A percentile compares a stretch with the other conserved stretches of the same genome.
phyloP scores from a whole-genome alignment of 2,888 invertebrate species.

The Meiosimyza decipiens region DNA sequence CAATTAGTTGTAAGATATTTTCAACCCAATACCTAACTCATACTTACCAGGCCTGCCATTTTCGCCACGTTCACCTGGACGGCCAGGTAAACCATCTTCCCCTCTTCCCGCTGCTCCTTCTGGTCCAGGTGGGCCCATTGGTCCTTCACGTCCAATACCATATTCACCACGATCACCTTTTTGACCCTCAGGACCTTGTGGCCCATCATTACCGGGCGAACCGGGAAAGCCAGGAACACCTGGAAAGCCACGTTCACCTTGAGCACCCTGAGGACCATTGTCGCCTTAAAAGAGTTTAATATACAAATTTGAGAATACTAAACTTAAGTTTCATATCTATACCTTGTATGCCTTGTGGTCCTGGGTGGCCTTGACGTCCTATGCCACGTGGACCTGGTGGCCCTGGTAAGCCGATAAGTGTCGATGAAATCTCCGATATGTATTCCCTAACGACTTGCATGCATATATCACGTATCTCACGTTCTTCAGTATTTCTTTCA shows the following conservation, averaged over 20 bases:
- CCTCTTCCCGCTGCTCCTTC: constrained; percentile 80
- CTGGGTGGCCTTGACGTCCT: constrained; percentile 78
- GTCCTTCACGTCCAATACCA: constrained; percentile 75
- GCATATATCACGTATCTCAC: constrained; percentile 84
- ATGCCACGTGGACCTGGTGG: constrained; percentile 74
- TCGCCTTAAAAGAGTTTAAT: constrained; percentile 67
- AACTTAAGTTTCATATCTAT: too few species aligned
- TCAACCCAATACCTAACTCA: neutral
- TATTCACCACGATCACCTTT: constrained; percentile 79
- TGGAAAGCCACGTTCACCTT: constrained; percentile 78
- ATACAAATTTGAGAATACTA: neutral
- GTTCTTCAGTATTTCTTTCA: constrained; percentile 63
- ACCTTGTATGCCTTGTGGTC: constrained; percentile 70
- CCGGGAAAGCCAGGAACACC: constrained; percentile 79
- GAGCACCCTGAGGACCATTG: constrained; percentile 69
- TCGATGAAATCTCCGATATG: constrained; percentile 75
- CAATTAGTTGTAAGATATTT: neutral
- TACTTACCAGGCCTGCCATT: constrained; percentile 76
- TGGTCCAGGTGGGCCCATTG: constrained; percentile 75
- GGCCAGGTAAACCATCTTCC: constrained; percentile 75
- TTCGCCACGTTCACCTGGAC: constrained; percentile 81
- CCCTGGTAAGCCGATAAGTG: constrained; percentile 74
- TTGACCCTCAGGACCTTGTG: constrained; percentile 72
- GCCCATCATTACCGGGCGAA: constrained; percentile 69
- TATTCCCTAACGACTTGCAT: constrained; percentile 82